phyloP scores from a whole-genome alignment of 2,113 vertebrate species.

The Odocoileus hemionus region DNA sequence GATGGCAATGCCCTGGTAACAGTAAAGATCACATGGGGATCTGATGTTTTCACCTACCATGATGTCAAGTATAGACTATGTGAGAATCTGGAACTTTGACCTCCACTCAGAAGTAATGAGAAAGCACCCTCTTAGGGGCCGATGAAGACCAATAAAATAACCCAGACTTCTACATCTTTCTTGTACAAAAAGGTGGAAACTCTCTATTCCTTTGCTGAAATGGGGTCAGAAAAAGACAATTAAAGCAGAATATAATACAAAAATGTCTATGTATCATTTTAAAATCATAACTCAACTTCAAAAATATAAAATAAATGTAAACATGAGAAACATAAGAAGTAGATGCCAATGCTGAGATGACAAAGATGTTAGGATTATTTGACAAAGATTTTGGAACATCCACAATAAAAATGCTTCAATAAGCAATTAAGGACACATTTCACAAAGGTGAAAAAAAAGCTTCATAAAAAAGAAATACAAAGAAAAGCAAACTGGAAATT shows the following conservation, averaged over 20 bases:
- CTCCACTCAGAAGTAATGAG: background rate
- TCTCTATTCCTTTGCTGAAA: background rate
- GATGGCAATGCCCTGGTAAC: background rate
- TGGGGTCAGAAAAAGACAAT: background rate
- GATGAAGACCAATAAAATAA: background rate
- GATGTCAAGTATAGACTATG: background rate
- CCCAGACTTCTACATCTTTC: background rate
- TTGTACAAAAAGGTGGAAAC: background rate
- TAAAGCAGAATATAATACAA: background rate
- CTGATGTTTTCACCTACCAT: background rate
- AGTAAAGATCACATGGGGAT: background rate
- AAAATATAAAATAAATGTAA: background rate
- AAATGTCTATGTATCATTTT: background rate
- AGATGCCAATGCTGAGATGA: background rate
- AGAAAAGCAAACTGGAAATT: background rate
- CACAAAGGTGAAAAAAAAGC: background rate
- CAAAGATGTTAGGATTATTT: background rate
- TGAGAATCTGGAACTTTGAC: background rate
- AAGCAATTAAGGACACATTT: background rate
- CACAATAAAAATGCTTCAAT: background rate
- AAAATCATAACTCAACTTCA: background rate
- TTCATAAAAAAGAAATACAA: background rate
- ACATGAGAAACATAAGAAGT: background rate
- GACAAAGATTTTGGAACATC: background rate
- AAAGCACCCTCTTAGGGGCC: background rate